Evolutionary conservation across 2,797 vertebrate genomes (phyloP).

Genomic region (Acipenser oxyrinchus): DNA sequence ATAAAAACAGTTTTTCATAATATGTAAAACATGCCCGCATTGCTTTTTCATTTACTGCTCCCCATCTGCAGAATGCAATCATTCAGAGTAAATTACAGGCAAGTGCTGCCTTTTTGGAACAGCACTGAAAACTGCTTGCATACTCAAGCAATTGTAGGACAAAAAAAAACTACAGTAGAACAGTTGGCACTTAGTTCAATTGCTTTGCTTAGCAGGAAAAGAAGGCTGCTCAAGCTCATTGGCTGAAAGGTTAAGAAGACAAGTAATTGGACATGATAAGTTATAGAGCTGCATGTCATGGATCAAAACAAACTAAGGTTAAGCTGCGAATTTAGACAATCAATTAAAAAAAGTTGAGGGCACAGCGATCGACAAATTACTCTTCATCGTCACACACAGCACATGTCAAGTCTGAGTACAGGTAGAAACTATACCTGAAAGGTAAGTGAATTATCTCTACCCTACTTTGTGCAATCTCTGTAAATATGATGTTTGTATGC

Average conservation of each 20-base stretch:
- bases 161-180: constrained; percentile 21
- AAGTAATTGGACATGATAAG: constrained; percentile 14
- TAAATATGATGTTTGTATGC: not conserved
- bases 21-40: constrained; percentile 8
- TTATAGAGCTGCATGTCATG: constrained; percentile 9
- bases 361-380: constrained; percentile 14
- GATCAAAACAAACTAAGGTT: constrained; percentile 9
- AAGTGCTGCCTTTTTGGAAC: constrained; percentile 38
- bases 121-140: constrained; percentile 45
- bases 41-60: constrained; percentile 10
- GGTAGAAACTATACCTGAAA: constrained; percentile 9
- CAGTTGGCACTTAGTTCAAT: constrained; percentile 28
- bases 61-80: constrained; percentile 30
- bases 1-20: constrained; percentile 3
- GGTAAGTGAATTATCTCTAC: constrained; percentile 36
- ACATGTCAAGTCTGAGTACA: constrained; percentile 15
- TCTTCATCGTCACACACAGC: constrained; percentile 21
- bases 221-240: constrained; percentile 21
- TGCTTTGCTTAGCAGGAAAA: constrained; percentile 17
- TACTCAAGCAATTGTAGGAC: constrained; percentile 10
- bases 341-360: constrained; percentile 17
- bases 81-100: constrained; percentile 57
- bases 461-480: too few species aligned
- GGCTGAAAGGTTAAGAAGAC: constrained; percentile 5
- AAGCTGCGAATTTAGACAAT: constrained; percentile 12